Conservation (phyloP, 2,113 vertebrate species). For the Numenius arquata region DNA sequence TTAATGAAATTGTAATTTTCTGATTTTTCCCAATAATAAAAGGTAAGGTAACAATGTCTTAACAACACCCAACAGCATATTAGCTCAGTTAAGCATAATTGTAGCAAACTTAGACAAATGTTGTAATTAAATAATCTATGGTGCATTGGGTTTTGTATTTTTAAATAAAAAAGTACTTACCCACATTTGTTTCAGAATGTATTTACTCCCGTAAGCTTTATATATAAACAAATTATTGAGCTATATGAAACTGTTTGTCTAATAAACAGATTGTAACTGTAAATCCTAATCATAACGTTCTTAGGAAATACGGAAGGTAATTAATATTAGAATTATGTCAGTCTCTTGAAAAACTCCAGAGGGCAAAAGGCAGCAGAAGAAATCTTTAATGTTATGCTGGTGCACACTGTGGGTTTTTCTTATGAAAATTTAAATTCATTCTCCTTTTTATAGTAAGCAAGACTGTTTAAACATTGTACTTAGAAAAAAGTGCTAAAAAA, state of each 20-base stretch:
- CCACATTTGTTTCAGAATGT: neutral
- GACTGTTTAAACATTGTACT: neutral
- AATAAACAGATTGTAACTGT: neutral
- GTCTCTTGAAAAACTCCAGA: neutral
- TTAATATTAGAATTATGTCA: neutral
- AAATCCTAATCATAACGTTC: neutral
- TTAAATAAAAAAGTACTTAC: neutral
- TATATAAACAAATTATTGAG: neutral
- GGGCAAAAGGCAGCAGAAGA: neutral
- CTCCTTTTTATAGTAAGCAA: constrained; percentile 2
- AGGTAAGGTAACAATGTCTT: neutral
- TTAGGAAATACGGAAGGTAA: neutral
- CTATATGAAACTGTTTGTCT: neutral
- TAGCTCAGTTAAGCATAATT: neutral
- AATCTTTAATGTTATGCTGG: neutral
- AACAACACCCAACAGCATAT: neutral
- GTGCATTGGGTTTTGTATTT: neutral
- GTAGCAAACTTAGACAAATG: neutral
- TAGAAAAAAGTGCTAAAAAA: neutral
- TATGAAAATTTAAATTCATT: constrained; percentile 33
- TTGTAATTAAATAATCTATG: neutral
- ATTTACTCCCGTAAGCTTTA: neutral
- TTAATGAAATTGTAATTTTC: neutral
- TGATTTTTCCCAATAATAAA: neutral
- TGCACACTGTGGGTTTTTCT: neutral